Evolutionary conservation across 2,888 invertebrate genomes (phyloP), one percentile per base, ranked within the genome.

Genomic region (Ophioninae sp.): DNA sequence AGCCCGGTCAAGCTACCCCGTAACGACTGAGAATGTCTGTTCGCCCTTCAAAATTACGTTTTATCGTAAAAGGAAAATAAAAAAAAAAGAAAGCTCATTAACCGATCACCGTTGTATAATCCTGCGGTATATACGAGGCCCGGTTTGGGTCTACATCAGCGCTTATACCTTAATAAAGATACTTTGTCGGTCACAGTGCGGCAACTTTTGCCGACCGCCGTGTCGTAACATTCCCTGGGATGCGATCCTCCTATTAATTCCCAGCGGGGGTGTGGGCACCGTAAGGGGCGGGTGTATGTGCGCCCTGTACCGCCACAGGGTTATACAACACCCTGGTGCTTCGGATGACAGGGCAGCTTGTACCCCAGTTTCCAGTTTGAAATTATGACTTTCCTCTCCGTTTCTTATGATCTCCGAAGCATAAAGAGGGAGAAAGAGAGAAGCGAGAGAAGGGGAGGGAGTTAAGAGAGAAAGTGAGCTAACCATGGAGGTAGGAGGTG

Each of bases 351-450:
- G 81, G 81, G 81, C 69, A 68, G 84, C 79, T 84, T 76, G 84
- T 84, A 84, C 56, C 83, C 85, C 81, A 85, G 83, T 85, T 85
- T 79, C 76, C 76, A 85, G 78, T 83, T 85, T 76, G 76, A 81
- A 81, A 82, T 81, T 84, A 81, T 84, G 81, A 79, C 81, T 84
- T 76, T 72, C 56, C 57, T 62, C 79, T 80, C 83, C 59, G 75
- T 81, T 81, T 84, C 78, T 78, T 84, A 62, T 57, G 61, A 73
- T 64, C 50, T 73, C 39, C 65, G 76, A 37, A 69, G 79, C 76
- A 76, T 73, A 79, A 82, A 81, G 75, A 67, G 59, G 44, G 72
- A 37, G 74, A 44, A 44, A 13, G 59, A 59, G 37, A 41, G 20
- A 37, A 20, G 23, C 21, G 41, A 70, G 73, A 6, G 50, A 3